These are phyloP conservation scores for Punctoribates punctum DNA, from an alignment of 2,888 invertebrate species.

Conservation along the genomic window DNA sequence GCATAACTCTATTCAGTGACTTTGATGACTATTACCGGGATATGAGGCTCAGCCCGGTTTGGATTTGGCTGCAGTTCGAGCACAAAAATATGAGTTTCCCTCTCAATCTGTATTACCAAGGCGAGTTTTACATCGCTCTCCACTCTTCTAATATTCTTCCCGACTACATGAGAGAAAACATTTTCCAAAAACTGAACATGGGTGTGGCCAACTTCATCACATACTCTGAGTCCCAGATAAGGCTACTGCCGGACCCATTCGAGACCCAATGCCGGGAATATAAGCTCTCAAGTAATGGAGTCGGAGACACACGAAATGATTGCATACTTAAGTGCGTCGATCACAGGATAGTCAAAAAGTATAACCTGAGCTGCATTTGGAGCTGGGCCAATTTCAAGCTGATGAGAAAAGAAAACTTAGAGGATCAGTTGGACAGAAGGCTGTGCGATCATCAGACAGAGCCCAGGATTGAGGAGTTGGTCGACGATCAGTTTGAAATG, in stretches of 20 bases:
- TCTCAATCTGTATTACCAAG: not conserved
- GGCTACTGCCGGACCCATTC: not conserved
- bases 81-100: too few species aligned
- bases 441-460: not conserved
- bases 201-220: not conserved
- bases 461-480: not conserved
- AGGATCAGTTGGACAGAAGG: not conserved
- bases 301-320: not conserved
- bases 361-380: not conserved
- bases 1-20: not conserved
- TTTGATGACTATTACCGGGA: not conserved
- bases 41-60: not conserved
- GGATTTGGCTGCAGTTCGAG: not conserved
- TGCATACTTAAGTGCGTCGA: not conserved
- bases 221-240: not conserved
- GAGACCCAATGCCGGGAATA: not conserved
- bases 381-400: not conserved
- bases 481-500: not conserved
- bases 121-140: not conserved
- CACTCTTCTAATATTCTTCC: not conserved
- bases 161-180: not conserved
- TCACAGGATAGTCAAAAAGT: not conserved
- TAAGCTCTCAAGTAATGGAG: not conserved
- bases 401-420: not conserved
- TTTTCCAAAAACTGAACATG: not conserved